A percentile compares a stretch with the other conserved stretches of the same genome.
phyloP scores from a whole-genome alignment of 2,888 invertebrate genomes.

The Lacanobia wlatinum region DNA sequence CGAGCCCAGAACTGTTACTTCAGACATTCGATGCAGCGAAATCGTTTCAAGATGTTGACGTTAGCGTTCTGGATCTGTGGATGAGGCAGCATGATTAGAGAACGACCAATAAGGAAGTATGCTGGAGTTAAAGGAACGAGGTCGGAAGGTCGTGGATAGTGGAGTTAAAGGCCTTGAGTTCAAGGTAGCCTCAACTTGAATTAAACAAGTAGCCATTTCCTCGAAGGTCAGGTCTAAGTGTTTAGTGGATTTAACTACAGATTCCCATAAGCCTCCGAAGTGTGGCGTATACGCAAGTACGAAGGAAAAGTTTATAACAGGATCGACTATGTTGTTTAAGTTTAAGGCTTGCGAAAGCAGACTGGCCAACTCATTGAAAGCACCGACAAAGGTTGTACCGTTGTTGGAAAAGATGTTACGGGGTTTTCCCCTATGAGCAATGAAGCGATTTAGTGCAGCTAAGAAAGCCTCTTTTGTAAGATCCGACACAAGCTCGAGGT shows the following conservation, averaged over 20 bases:
- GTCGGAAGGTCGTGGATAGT: too few relatives aligned
- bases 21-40: too few relatives aligned
- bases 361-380: slow-evolving; percentile 9
- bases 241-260: too few relatives aligned
- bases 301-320: slow-evolving; percentile 19
- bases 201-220: neutral
- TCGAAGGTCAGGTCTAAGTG: too few relatives aligned
- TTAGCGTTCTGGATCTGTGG: too few relatives aligned
- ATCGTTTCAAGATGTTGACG: too few relatives aligned
- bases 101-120: too few relatives aligned
- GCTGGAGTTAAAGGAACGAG: too few relatives aligned
- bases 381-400: slow-evolving; percentile 33
- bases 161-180: neutral
- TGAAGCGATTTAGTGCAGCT: too few relatives aligned
- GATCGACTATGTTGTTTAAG: slow-evolving; percentile 1
- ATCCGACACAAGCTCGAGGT: slow-evolving; percentile 43
- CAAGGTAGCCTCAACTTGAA: neutral
- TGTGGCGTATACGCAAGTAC: neutral
- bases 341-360: slow-evolving; percentile 5
- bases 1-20: too few relatives aligned
- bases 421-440: slow-evolving; percentile 36
- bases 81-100: too few relatives aligned
- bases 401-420: slow-evolving; percentile 37
- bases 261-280: too few relatives aligned
- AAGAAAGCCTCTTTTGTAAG: slow-evolving; percentile 50